A percentile compares a stretch with the other conserved stretches of the same genome.
phyloP scores from a whole-genome alignment of 2,888 invertebrate species.

The Drosophila basisetae region DNA sequence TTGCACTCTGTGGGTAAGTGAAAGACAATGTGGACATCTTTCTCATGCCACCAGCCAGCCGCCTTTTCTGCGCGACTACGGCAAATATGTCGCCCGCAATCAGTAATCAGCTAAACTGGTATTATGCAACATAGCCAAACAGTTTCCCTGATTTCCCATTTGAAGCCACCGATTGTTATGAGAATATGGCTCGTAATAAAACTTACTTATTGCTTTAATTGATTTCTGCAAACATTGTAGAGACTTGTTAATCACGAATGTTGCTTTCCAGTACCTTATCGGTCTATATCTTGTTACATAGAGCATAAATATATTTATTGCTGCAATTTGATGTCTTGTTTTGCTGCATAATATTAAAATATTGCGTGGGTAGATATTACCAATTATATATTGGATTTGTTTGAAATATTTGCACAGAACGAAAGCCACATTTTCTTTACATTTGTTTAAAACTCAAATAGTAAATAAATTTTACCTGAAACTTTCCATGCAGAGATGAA shows the following conservation, averaged over 20 bases:
- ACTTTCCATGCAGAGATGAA: neutral
- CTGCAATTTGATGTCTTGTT: neutral
- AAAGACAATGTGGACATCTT: conserved; percentile 39
- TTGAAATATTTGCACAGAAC: neutral
- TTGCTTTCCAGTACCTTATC: neutral
- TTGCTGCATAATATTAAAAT: neutral
- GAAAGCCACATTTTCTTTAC: neutral
- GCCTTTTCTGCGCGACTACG: conserved; percentile 3
- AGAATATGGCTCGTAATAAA: conserved; percentile 45
- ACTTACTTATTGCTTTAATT: neutral
- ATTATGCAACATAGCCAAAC: conserved; percentile 52
- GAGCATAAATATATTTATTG: neutral
- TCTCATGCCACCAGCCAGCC: conserved; percentile 40
- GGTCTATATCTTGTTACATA: neutral
- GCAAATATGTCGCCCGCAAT: conserved; percentile 14
- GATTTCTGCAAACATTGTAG: neutral
- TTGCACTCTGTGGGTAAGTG: conserved; percentile 41
- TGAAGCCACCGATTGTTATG: conserved; percentile 18
- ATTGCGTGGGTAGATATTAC: neutral
- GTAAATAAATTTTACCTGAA: neutral
- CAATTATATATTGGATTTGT: neutral
- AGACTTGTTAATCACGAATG: neutral
- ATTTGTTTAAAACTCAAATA: neutral
- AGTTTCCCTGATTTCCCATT: conserved; percentile 37
- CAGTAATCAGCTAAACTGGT: conserved; percentile 57